phyloP scores from a whole-genome alignment of 2,888 invertebrate species.

The Volucella inflata region DNA sequence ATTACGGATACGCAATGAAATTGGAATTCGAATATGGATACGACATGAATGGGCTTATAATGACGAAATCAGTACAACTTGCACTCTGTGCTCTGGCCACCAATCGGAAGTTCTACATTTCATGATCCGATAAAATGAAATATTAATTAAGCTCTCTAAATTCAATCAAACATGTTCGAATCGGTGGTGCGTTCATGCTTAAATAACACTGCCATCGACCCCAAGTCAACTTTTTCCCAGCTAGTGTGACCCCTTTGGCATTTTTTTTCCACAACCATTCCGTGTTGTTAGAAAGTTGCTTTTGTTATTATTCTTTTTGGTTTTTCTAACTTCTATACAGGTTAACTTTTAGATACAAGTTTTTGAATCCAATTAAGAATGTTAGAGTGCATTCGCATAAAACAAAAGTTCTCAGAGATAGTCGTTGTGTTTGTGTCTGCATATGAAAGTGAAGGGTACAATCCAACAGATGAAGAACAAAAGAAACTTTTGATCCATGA shows the following conservation, averaged over 20 bases:
- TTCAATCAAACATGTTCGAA: constrained; percentile 53
- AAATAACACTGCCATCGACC: not conserved
- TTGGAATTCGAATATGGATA: too few species aligned
- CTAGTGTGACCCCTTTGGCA: too few species aligned
- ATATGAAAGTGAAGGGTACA: constrained; percentile 10
- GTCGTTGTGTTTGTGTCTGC: not conserved
- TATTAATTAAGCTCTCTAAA: constrained; percentile 54
- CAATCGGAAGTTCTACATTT: not conserved
- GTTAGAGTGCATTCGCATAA: constrained; percentile 11
- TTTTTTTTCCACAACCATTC: too few species aligned
- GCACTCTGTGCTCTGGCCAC: too few species aligned
- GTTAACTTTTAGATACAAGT: constrained; percentile 30
- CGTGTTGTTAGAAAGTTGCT: too few species aligned
- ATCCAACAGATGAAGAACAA: constrained; percentile 15
- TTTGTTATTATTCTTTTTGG: too few species aligned
- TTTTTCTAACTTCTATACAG: not conserved
- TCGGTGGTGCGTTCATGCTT: constrained; percentile 36
- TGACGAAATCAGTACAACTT: too few species aligned
- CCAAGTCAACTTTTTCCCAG: too few species aligned
- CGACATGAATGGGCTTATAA: too few species aligned
- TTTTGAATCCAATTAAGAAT: constrained; percentile 23
- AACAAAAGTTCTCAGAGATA: not conserved
- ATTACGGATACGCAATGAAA: too few species aligned
- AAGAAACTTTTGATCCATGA: constrained; percentile 1
- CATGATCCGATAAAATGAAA: constrained; percentile 34